Conservation (phyloP, 2,113 vertebrate genomes). For the Prionailurus bengalensis region DNA sequence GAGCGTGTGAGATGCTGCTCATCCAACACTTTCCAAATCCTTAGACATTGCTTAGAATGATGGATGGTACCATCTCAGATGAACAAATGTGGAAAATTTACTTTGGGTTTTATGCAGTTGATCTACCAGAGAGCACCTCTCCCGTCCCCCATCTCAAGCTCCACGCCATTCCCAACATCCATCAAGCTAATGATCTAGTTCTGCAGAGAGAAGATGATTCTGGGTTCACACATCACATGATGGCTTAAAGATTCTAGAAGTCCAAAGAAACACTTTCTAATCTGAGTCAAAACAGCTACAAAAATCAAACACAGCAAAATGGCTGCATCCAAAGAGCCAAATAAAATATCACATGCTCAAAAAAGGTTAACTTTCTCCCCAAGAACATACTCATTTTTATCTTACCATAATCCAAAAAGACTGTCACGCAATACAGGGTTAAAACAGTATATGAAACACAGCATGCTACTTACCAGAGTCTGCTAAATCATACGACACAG, state of each 20-base stretch:
- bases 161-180: background rate
- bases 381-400: background rate
- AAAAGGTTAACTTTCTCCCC: background rate
- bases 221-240: background rate
- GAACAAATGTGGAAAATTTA: background rate
- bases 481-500: accelerated
- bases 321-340: background rate
- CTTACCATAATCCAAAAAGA: background rate
- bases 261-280: background rate
- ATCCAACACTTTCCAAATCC: accelerated
- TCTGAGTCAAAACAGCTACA: background rate
- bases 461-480: accelerated
- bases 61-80: background rate
- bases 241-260: background rate
- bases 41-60: background rate
- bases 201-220: background rate
- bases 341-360: background rate
- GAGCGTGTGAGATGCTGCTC: accelerated
- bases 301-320: background rate
- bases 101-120: background rate
- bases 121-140: background rate
- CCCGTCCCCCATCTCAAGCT: background rate
- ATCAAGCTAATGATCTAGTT: background rate
- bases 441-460: accelerated
- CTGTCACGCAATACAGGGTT: background rate